Conservation (phyloP, 2,888 invertebrate species). For the Lasioglossum lativentre region DNA sequence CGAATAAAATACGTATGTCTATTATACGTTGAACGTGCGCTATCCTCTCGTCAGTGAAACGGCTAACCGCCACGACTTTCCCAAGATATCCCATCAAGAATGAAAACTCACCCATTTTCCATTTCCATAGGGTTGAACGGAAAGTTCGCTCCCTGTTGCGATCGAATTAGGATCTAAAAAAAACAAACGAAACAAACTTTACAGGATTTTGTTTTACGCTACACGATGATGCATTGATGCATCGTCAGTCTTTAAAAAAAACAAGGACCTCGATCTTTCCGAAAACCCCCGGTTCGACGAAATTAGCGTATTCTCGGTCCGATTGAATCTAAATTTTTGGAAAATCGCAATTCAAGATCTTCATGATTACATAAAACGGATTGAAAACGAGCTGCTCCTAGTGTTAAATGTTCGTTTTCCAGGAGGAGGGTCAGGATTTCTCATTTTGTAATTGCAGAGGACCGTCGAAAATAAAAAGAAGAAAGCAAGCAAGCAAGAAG, state of each 20-base stretch:
- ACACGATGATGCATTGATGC: no score
- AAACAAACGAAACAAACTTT: not conserved
- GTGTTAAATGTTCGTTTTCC: not conserved
- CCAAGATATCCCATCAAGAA: not conserved
- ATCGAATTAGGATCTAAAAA: not conserved
- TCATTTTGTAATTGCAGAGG: not conserved
- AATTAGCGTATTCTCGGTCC: no score
- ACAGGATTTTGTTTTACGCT: not conserved
- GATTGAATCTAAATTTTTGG: no score
- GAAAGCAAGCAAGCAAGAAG: not conserved
- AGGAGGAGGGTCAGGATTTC: not conserved
- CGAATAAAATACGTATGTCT: no score
- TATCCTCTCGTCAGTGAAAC: no score
- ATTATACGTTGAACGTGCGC: no score
- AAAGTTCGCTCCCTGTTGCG: not conserved
- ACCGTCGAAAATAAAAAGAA: not conserved
- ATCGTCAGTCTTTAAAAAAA: no score
- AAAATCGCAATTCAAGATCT: no score
- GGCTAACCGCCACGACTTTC: not conserved
- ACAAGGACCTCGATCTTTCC: no score
- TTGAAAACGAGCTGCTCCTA: not conserved
- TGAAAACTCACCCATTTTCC: constrained; percentile 7
- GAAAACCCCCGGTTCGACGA: no score
- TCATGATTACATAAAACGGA: not conserved
- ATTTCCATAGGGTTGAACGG: not conserved